These are phyloP conservation scores for Xanthostigma xanthostigma DNA, from an alignment of 2,888 invertebrate species.

Conservation along the genomic window DNA sequence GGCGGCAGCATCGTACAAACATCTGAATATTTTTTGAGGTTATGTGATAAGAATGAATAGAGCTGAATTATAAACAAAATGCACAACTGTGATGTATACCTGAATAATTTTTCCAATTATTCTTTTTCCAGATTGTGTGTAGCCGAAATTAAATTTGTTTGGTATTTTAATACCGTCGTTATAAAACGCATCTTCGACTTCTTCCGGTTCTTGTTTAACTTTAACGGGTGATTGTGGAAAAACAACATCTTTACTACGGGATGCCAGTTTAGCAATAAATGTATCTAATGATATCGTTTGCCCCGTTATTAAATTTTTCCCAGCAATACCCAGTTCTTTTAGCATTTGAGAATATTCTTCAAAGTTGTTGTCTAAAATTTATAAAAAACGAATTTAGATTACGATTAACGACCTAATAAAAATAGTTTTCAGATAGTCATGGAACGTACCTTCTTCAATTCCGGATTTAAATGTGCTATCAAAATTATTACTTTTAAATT, in stretches of 20 bases:
- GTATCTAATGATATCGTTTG: slow-evolving; percentile 13
- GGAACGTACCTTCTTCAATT: background rate
- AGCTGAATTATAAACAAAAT: too few relatives aligned
- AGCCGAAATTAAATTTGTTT: slow-evolving; percentile 8
- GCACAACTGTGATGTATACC: slow-evolving; percentile 1
- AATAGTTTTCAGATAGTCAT: too few relatives aligned
- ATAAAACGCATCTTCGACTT: background rate
- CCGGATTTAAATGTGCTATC: slow-evolving; percentile 1
- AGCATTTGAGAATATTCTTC: too few relatives aligned
- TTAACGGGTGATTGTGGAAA: background rate
- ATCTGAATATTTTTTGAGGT: too few relatives aligned
- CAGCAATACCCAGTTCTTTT: slow-evolving; percentile 8
- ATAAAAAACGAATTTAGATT: too few relatives aligned
- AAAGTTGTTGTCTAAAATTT: too few relatives aligned
- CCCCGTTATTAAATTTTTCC: slow-evolving; percentile 13
- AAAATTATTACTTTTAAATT: background rate
- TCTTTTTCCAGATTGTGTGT: slow-evolving; percentile 12
- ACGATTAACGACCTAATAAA: too few relatives aligned
- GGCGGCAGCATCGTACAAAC: too few relatives aligned
- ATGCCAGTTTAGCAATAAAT: slow-evolving; percentile 10
- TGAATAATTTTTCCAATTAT: slow-evolving; percentile 15
- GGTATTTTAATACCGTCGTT: background rate
- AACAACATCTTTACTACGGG: background rate
- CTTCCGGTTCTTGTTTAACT: background rate
- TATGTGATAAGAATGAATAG: too few relatives aligned